A percentile compares a stretch with the other conserved stretches of the same genome.
phyloP scores from a whole-genome alignment of 2,113 vertebrate genomes.

The Varanus komodoensis region DNA sequence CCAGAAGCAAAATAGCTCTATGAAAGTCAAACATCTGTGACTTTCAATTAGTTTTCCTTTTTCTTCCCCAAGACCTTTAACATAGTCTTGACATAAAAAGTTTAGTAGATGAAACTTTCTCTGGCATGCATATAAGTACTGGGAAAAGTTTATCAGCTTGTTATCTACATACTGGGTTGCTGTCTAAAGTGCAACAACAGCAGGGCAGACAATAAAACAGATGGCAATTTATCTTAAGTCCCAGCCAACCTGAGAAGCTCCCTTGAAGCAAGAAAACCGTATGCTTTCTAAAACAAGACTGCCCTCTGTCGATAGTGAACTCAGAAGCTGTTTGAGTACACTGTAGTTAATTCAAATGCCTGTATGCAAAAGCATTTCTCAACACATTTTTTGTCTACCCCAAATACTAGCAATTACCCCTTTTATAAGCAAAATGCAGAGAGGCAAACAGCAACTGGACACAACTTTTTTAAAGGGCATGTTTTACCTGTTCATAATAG shows the following conservation, averaged over 20 bases:
- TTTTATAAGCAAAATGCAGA: background rate
- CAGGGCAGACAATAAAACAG: background rate
- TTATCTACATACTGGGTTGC: background rate
- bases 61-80: background rate
- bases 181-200: background rate
- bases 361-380: constrained; percentile 3
- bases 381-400: background rate
- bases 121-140: background rate
- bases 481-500: constrained; percentile 92
- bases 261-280: background rate
- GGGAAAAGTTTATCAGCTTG: background rate
- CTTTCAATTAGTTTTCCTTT: background rate
- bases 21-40: background rate
- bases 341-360: background rate
- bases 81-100: background rate
- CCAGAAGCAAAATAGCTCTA: background rate
- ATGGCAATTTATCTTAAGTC: background rate
- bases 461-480: background rate
- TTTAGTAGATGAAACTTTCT: background rate
- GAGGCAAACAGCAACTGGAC: constrained; percentile 1
- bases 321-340: constrained; percentile 2
- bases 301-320: constrained; percentile 69
- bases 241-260: constrained; percentile 1
- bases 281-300: constrained; percentile 70
- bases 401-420: background rate